Conservation (phyloP, 2,888 invertebrate species). For the Liposcelis brunnea region DNA sequence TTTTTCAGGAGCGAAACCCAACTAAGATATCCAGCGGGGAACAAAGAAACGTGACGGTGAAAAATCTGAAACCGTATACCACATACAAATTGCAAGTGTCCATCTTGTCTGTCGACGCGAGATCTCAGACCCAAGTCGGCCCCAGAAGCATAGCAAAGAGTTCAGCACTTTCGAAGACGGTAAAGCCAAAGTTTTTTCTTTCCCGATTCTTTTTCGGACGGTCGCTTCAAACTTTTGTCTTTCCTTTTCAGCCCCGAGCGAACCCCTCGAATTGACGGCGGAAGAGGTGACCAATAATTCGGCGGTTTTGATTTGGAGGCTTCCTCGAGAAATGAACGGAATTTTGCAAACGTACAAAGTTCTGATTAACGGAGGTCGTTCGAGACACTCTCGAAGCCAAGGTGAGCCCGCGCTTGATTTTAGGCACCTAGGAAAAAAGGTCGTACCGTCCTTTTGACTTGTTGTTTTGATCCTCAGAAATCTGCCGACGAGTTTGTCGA, state of each 20-base stretch:
- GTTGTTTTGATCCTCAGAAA: too few species aligned
- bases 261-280: conserved; percentile 40
- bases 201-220: too few species aligned
- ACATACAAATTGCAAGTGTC: conserved; percentile 54
- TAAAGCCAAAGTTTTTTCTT: too few species aligned
- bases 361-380: conserved; percentile 18
- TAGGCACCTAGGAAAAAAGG: too few species aligned
- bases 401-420: too few species aligned
- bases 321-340: conserved; percentile 37
- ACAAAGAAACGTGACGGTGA: conserved; percentile 23
- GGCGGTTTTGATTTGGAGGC: conserved; percentile 40
- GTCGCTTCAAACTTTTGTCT: too few species aligned
- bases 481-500: too few species aligned
- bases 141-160: conserved; percentile 37
- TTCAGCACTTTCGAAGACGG: conserved; percentile 56
- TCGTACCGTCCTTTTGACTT: too few species aligned
- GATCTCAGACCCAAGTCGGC: conserved; percentile 12
- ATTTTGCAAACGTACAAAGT: conserved; percentile 49
- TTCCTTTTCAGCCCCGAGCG: conserved; percentile 29
- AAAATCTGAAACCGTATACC: conserved; percentile 50
- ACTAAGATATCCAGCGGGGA: background rate
- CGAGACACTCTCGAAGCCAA: too few species aligned
- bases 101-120: conserved; percentile 38
- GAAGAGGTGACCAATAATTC: conserved; percentile 42
- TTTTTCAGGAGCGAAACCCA: too few species aligned